Evolutionary conservation across 2,888 invertebrate species (phyloP), one percentile per base, ranked within the genome.

Genomic region (Euplexia lucipara): DNA sequence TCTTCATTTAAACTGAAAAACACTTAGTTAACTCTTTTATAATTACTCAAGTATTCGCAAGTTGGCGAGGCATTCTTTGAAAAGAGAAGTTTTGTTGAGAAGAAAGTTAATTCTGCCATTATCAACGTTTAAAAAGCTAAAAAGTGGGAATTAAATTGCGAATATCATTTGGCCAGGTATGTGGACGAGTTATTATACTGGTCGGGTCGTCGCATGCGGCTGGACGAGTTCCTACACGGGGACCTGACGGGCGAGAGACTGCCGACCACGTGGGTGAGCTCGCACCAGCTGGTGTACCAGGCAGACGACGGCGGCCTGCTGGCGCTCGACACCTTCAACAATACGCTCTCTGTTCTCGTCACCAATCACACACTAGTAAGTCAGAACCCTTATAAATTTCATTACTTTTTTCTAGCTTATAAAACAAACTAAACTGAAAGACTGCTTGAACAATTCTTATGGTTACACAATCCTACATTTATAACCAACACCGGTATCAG

Each of bases 181-280:
- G 98, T 98, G 90, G 98, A 98, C 96, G 98, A 98, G 94, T 96
- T 98, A 83, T 96, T 98, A 75, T 98, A 98, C 93, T 98, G 98
- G 98, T 98, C 97, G 86, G 98, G 98, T 70, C 97, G 97, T 81
- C 97, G 98, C 79, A 97, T 98, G 97, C 97, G 97, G 74, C 95
- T 98, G 83, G 97, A 98, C 95, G 98, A 98, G 95, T 98, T 97
- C 91, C 96, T 98, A 81, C 97, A 97, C 90, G 98, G 97, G 76
- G 97, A 97, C 87, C 94, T 97, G 86, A 96, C 96, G 67, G 97
- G 97, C 65, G 96, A 96, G 82, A 95, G 97, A 68, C 95, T 98
- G 85, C 97, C 97, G 78, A 97, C 98, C 70, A 96, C 97, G 81
- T 98, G 98, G 98, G 97, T 98, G 84, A 97, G 97, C 85, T 96